These are phyloP conservation scores for Steinernema feltiae DNA, from an alignment of 1,140 invertebrate species.

Conservation along the genomic window DNA sequence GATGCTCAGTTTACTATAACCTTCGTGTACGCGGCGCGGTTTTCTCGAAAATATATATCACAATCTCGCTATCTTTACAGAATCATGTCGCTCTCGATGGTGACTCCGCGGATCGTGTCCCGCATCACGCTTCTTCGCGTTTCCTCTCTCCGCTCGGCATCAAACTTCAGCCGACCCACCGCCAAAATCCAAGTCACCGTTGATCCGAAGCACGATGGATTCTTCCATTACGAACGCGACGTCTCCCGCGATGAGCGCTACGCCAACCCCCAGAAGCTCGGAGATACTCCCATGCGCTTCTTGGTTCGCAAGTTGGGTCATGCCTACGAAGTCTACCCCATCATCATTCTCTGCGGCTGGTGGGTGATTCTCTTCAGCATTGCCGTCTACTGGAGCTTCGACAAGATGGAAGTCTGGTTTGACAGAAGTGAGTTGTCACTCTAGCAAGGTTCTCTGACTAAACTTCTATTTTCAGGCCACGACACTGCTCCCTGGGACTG, in stretches of 20 bases:
- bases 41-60: not conserved
- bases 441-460: not conserved
- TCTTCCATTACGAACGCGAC: conserved; percentile 38
- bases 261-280: conserved; percentile 30
- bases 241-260: conserved; percentile 30
- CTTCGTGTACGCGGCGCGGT: not conserved
- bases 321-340: conserved; percentile 38
- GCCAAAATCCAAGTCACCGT: conserved; percentile 19
- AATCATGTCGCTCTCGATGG: conserved; percentile 32
- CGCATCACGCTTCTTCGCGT: not conserved
- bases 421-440: conserved; percentile 37
- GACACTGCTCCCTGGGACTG: conserved; percentile 37
- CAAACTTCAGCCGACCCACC: not conserved
- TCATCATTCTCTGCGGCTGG: conserved; percentile 28
- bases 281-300: conserved; percentile 33
- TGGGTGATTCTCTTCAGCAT: conserved; percentile 35
- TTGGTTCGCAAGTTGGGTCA: conserved; percentile 27
- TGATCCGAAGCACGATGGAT: conserved; percentile 12
- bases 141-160: not conserved
- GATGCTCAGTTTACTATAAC: not conserved
- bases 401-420: conserved; percentile 38
- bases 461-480: conserved; percentile 23
- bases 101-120: conserved; percentile 27
- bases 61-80: not conserved
- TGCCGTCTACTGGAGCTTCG: conserved; percentile 29